Conservation (phyloP, 2,113 vertebrate genomes). For the Cisticola juncidis region DNA sequence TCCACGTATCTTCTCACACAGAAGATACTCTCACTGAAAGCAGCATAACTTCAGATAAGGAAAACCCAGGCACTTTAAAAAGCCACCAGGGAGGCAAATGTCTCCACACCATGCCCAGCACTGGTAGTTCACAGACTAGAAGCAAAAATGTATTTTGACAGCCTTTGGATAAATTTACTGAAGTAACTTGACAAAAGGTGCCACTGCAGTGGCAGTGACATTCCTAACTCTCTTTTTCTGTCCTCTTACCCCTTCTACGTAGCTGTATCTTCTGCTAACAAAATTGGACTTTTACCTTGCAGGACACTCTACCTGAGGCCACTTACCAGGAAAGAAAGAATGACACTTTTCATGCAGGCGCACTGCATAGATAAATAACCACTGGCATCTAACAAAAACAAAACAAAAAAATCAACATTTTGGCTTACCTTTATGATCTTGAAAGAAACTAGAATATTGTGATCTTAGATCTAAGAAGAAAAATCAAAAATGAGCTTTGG, state of each 20-base stretch:
- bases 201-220: rapidly evolving
- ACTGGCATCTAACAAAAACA: slow-evolving; percentile 13
- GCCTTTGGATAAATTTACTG: background rate
- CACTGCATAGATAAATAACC: slow-evolving; percentile 42
- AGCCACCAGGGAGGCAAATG: background rate
- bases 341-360: background rate
- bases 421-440: background rate
- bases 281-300: slow-evolving; percentile 3
- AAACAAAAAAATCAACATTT: background rate
- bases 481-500: background rate
- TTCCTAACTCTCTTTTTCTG: background rate
- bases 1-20: background rate
- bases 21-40: background rate
- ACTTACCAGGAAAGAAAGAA: slow-evolving; percentile 50
- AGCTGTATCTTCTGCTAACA: background rate
- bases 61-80: background rate
- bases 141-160: background rate
- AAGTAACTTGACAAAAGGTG: background rate
- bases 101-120: background rate
- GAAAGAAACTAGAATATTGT: background rate
- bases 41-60: background rate
- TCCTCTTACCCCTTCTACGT: background rate
- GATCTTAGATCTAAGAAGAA: background rate
- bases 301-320: background rate
- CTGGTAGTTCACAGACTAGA: background rate